These are phyloP conservation scores for Trichopoda pennipes DNA, from an alignment of 2,888 invertebrate genomes.

Conservation along the genomic window DNA sequence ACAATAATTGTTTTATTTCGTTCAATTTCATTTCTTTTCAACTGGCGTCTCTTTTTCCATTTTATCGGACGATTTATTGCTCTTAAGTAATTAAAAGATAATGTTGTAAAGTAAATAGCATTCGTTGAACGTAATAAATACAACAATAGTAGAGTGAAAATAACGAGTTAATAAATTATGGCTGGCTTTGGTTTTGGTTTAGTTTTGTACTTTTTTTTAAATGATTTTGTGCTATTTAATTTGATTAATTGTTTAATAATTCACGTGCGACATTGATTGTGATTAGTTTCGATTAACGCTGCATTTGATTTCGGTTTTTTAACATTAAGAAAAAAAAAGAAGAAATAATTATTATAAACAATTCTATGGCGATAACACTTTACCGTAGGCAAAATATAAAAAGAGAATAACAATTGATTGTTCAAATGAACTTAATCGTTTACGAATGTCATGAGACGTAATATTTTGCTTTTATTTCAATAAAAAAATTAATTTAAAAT, in stretches of 20 bases:
- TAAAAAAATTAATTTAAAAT: too few relatives aligned
- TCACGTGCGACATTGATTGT: conserved; percentile 62
- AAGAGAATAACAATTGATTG: not conserved
- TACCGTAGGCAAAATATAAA: not conserved
- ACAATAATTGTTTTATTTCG: not conserved
- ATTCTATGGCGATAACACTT: not conserved
- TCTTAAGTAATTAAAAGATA: conserved; percentile 60
- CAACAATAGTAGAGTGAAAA: conserved; percentile 39
- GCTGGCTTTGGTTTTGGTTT: conserved; percentile 8
- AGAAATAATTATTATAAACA: too few relatives aligned
- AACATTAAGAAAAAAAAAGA: too few relatives aligned
- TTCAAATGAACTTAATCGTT: too few relatives aligned
- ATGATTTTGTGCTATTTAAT: conserved; percentile 33
- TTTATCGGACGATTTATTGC: conserved; percentile 53
- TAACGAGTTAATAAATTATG: conserved; percentile 8
- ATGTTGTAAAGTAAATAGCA: conserved; percentile 2
- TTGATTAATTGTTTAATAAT: conserved; percentile 61
- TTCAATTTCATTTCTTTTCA: conserved; percentile 31
- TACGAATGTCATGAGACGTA: too few relatives aligned
- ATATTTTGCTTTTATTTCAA: too few relatives aligned
- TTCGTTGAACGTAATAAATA: not conserved
- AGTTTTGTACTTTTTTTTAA: conserved; percentile 16
- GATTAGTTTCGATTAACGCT: conserved; percentile 33
- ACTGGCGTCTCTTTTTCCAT: conserved; percentile 32
- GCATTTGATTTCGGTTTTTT: not conserved